Evolutionary conservation across 1,140 invertebrate genomes (phyloP).

Genomic region (Drosophila neocordata): DNA sequence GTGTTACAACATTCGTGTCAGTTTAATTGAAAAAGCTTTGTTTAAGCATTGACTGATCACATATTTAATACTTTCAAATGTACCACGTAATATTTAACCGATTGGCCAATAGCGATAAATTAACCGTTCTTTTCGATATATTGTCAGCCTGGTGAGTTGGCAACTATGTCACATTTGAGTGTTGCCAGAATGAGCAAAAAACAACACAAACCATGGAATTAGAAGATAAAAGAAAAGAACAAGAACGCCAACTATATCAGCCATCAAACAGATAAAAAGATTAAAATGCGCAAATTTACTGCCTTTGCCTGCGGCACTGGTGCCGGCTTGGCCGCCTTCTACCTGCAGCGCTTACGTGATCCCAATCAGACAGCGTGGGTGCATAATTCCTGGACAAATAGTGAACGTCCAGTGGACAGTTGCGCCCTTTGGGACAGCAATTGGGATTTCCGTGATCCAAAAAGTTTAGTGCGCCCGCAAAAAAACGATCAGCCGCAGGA

Average conservation of each 20-base stretch:
- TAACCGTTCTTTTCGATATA: background rate
- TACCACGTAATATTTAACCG: too few species aligned
- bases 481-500: conserved; percentile 84
- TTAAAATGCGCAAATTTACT: conserved; percentile 62
- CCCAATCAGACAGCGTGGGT: conserved; percentile 36
- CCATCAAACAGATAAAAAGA: background rate
- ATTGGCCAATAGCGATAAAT: too few species aligned
- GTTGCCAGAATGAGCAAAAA: background rate
- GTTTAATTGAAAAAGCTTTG: too few species aligned
- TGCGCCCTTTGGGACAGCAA: conserved; percentile 91
- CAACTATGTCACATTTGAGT: background rate
- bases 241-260: background rate
- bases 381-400: conserved; percentile 86
- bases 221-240: conserved; percentile 1
- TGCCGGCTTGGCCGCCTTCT: conserved; percentile 68
- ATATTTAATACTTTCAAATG: too few species aligned
- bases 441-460: conserved; percentile 93
- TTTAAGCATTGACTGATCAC: too few species aligned
- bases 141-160: background rate
- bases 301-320: conserved; percentile 68
- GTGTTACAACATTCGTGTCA: too few species aligned
- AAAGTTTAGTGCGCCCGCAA: conserved; percentile 87
- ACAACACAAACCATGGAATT: background rate
- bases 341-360: conserved; percentile 58
- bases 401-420: conserved; percentile 84